These are phyloP conservation scores for Bothrops alternatus DNA, from an alignment of 2,797 vertebrate genomes.

Conservation along the genomic window DNA sequence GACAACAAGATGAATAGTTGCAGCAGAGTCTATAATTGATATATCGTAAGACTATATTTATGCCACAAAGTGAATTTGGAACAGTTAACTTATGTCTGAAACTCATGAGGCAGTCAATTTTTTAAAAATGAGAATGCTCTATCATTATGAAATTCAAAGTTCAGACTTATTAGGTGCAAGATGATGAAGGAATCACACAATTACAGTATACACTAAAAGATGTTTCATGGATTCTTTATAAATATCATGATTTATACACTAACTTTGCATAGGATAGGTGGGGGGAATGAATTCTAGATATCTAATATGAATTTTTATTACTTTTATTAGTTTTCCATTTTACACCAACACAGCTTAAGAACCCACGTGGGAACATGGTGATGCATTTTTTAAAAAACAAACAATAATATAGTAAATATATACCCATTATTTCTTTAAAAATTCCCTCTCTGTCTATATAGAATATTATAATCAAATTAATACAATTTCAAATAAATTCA, in stretches of 20 bases:
- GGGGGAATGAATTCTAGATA: neutral
- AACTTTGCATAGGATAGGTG: neutral
- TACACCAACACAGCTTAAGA: too few species aligned
- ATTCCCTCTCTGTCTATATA: too few species aligned
- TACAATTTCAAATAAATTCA: too few species aligned
- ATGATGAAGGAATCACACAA: neutral
- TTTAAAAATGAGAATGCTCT: neutral
- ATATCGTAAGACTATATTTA: neutral
- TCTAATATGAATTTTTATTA: neutral
- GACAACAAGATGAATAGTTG: conserved; percentile 40
- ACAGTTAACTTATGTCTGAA: neutral
- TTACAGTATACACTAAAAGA: neutral
- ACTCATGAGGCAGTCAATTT: neutral
- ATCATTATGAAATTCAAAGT: neutral
- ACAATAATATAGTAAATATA: too few species aligned
- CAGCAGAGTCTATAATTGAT: neutral
- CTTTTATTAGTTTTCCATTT: too few species aligned
- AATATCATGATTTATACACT: neutral
- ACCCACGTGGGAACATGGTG: too few species aligned
- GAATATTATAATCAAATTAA: too few species aligned
- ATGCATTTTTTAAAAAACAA: too few species aligned
- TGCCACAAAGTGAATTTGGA: neutral
- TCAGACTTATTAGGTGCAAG: neutral
- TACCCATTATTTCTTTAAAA: too few species aligned
- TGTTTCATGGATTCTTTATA: neutral